phyloP scores from a whole-genome alignment of 1,140 invertebrate species.

The Lepidurus arcticus region DNA sequence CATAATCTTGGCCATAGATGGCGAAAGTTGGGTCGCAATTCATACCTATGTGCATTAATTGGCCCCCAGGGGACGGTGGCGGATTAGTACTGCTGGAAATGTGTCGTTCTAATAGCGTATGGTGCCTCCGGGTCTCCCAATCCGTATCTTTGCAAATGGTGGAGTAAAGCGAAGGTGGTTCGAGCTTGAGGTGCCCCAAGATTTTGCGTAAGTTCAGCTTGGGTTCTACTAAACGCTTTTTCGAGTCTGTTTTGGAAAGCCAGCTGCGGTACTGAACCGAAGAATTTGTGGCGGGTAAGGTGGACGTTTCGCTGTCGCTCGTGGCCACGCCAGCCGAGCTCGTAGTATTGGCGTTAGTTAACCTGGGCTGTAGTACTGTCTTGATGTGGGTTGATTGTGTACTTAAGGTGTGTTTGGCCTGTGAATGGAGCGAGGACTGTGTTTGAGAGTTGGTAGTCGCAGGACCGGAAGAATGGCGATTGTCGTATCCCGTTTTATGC shows the following conservation, averaged over 20 bases:
- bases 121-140: constrained; percentile 13
- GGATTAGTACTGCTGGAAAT: constrained; percentile 29
- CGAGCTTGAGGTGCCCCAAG: constrained; percentile 30
- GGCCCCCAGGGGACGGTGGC: constrained; percentile 30
- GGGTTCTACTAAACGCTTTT: constrained; percentile 15
- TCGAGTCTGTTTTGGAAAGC: constrained; percentile 19
- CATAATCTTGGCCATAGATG: neutral
- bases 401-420: constrained; percentile 14
- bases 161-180: constrained; percentile 25
- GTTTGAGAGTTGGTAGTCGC: constrained; percentile 30
- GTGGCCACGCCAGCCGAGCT: neutral
- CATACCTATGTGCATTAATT: constrained; percentile 24
- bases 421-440: constrained; percentile 10
- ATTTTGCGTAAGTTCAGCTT: constrained; percentile 26
- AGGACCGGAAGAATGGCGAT: constrained; percentile 29
- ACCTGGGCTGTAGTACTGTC: neutral
- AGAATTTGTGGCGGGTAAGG: constrained; percentile 2
- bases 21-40: constrained; percentile 16
- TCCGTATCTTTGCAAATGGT: constrained; percentile 17
- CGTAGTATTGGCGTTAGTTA: neutral
- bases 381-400: constrained; percentile 10
- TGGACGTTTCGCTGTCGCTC: neutral
- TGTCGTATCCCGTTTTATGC: constrained; percentile 20
- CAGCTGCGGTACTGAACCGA: constrained; percentile 14
- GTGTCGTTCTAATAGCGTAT: constrained; percentile 29